Evolutionary conservation across 2,888 invertebrate genomes (phyloP).

Genomic region (Pantelozetes paolii): DNA sequence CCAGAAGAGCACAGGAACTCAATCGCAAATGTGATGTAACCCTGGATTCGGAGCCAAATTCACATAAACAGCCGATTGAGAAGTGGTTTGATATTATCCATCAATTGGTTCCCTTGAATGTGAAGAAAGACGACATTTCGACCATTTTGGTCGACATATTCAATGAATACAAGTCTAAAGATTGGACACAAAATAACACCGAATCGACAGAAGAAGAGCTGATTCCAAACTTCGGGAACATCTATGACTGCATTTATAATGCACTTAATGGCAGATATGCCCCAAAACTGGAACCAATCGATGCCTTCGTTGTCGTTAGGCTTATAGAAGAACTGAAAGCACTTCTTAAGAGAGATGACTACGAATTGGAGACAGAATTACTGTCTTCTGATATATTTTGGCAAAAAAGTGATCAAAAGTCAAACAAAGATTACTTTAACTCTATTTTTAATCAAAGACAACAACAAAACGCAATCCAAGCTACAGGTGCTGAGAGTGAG

Average conservation of each 20-base stretch:
- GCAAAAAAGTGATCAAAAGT: not conserved
- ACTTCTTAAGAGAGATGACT: not conserved
- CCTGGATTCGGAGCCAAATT: not conserved
- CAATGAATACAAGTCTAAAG: not conserved
- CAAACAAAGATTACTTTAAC: too few relatives aligned
- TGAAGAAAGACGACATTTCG: constrained; percentile 15
- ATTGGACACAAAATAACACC: not conserved
- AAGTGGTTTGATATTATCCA: constrained; percentile 28
- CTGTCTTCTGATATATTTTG: not conserved
- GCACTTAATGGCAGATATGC: constrained; percentile 6
- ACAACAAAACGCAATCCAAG: not conserved
- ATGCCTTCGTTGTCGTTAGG: constrained; percentile 10
- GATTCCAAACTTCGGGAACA: not conserved
- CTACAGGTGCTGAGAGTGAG: too few relatives aligned
- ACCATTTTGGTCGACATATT: constrained; percentile 4
- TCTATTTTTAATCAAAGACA: not conserved
- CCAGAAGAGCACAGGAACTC: constrained; percentile 10
- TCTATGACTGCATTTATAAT: not conserved
- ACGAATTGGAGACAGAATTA: not conserved
- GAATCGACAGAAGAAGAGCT: not conserved
- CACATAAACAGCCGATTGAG: constrained; percentile 17
- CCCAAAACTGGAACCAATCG: not conserved
- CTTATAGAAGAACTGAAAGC: constrained; percentile 27
- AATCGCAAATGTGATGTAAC: not conserved
- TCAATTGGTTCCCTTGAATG: not conserved